These are phyloP conservation scores for Drosophila anceps DNA, from an alignment of 2,888 invertebrate genomes.

Conservation along the genomic window DNA sequence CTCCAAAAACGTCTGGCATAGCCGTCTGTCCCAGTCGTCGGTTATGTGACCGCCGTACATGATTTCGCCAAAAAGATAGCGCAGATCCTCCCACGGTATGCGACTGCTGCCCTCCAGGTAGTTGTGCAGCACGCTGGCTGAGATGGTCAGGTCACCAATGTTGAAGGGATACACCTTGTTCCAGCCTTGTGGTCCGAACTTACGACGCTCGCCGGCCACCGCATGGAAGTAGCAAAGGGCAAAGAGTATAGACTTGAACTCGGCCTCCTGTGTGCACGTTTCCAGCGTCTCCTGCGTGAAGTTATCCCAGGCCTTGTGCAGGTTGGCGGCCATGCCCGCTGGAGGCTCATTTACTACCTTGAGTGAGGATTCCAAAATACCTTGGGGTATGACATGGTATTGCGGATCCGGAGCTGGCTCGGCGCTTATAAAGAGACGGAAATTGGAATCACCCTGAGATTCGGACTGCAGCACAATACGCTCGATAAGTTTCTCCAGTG, in stretches of 20 bases:
- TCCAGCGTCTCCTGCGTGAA: constrained; percentile 97
- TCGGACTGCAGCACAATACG: constrained; percentile 90
- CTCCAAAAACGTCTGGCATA: constrained; percentile 94
- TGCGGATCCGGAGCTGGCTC: constrained; percentile 92
- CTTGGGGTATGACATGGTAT: constrained; percentile 90
- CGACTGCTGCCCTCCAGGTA: constrained; percentile 95
- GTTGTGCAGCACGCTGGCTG: constrained; percentile 95
- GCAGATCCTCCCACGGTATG: constrained; percentile 97
- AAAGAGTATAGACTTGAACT: constrained; percentile 96
- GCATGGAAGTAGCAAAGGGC: constrained; percentile 98
- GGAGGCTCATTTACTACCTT: constrained; percentile 99
- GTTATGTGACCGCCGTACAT: constrained; percentile 99
- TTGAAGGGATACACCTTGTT: constrained; percentile 93
- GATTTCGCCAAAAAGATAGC: constrained; percentile 98
- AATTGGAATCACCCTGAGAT: constrained; percentile 82
- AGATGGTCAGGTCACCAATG: constrained; percentile 95
- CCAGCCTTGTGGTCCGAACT: constrained; percentile 98
- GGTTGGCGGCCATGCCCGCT: constrained; percentile 96
- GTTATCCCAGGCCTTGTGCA: constrained; percentile 96
- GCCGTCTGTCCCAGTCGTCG: constrained; percentile 97
- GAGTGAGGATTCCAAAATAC: constrained; percentile 96
- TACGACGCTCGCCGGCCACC: constrained; percentile 95
- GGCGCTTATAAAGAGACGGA: constrained; percentile 93
- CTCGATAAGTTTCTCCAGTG: constrained; percentile 96
- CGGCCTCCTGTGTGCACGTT: constrained; percentile 96